These are phyloP conservation scores for Drosophila obscura DNA, from an alignment of 1,140 invertebrate genomes.

Conservation along the genomic window DNA sequence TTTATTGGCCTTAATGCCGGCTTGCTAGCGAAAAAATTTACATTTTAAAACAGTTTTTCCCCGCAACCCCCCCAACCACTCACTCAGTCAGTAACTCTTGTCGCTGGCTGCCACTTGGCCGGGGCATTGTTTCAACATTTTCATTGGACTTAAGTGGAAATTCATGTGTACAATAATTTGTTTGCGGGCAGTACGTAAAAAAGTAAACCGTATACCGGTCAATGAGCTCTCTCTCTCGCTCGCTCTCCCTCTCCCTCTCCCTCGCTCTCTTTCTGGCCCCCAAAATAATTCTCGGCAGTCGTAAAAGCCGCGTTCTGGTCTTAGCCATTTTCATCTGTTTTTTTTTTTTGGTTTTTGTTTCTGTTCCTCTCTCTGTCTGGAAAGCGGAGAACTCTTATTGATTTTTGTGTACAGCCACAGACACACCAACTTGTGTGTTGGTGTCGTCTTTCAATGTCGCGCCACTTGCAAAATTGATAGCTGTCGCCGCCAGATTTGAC, in stretches of 20 bases:
- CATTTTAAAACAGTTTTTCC: slow-evolving; percentile 79
- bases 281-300: slow-evolving; percentile 21
- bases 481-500: slow-evolving; percentile 33
- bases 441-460: slow-evolving; percentile 54
- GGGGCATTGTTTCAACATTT: slow-evolving; percentile 76
- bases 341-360: slow-evolving; percentile 6
- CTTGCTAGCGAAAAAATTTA: slow-evolving; percentile 73
- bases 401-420: slow-evolving; percentile 50
- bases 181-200: slow-evolving; percentile 65
- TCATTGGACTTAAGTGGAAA: slow-evolving; percentile 82
- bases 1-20: slow-evolving; percentile 81
- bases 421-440: slow-evolving; percentile 15
- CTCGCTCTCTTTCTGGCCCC: background rate
- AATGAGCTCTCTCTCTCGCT: slow-evolving; percentile 62
- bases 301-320: slow-evolving; percentile 5
- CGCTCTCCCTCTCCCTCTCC: background rate
- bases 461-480: slow-evolving; percentile 57
- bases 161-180: slow-evolving; percentile 83
- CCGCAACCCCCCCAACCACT: slow-evolving; percentile 16
- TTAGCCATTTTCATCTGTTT: background rate
- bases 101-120: slow-evolving; percentile 16
- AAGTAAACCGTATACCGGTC: slow-evolving; percentile 62
- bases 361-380: too few relatives aligned
- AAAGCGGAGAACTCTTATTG: slow-evolving; percentile 32
- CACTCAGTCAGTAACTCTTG: slow-evolving; percentile 8